A percentile compares a stretch with the other conserved stretches of the same genome.
phyloP scores from a whole-genome alignment of 1,140 invertebrate genomes.

The Drosophila parvula region DNA sequence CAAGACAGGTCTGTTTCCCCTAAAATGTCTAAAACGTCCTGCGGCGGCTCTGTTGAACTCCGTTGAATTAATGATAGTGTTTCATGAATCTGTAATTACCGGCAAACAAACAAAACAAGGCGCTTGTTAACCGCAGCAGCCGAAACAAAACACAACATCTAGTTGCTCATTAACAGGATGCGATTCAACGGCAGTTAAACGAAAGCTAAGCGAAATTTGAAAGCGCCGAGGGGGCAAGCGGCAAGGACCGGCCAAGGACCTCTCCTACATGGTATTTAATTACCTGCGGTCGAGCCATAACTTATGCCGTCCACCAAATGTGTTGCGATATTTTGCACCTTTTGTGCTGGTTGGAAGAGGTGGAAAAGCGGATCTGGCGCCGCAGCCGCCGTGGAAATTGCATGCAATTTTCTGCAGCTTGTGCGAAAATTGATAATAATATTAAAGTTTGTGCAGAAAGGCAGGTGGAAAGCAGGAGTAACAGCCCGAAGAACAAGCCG shows the following conservation, averaged over 20 bases:
- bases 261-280: constrained; percentile 53
- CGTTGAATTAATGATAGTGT: constrained; percentile 42
- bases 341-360: constrained; percentile 9
- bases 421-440: constrained; percentile 64
- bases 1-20: neutral
- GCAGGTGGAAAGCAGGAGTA: constrained; percentile 33
- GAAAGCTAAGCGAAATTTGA: constrained; percentile 52
- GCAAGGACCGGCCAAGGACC: constrained; percentile 5
- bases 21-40: constrained; percentile 22
- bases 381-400: constrained; percentile 35
- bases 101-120: constrained; percentile 18
- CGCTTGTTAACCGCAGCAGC: constrained; percentile 50
- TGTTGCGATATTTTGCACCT: constrained; percentile 57
- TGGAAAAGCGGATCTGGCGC: constrained; percentile 11
- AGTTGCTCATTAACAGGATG: constrained; percentile 48
- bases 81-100: constrained; percentile 56
- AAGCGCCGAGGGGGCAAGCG: constrained; percentile 11
- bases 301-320: constrained; percentile 64
- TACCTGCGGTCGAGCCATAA: constrained; percentile 61
- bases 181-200: constrained; percentile 51
- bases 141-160: constrained; percentile 28
- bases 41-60: neutral
- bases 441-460: constrained; percentile 51
- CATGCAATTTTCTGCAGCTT: constrained; percentile 63
- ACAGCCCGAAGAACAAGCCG: constrained; percentile 41